Evolutionary conservation across 2,888 invertebrate species (phyloP).

Genomic region (Myopa tessellatipennis): DNA sequence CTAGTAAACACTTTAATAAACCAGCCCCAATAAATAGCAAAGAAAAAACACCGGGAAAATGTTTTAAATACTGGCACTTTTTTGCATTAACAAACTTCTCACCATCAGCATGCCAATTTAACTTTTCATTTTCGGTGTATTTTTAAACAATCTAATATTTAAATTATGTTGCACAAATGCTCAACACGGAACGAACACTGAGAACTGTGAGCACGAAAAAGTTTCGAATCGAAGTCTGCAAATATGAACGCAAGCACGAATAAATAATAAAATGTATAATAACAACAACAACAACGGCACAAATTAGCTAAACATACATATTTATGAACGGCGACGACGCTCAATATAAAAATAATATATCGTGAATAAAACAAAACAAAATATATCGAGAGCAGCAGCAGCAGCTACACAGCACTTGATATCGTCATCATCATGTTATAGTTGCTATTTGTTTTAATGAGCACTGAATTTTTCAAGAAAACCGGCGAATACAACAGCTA

Average conservation of each 20-base stretch:
- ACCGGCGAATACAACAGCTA: neutral
- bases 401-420: constrained; percentile 22
- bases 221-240: constrained; percentile 8
- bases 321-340: neutral
- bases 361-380: constrained; percentile 12
- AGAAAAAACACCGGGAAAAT: too few relatives aligned
- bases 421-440: constrained; percentile 29
- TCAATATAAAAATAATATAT: constrained; percentile 14
- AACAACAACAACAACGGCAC: constrained; percentile 18
- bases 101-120: constrained; percentile 14
- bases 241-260: constrained; percentile 19
- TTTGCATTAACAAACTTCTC: constrained; percentile 3
- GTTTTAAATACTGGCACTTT: too few relatives aligned
- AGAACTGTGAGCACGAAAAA: constrained; percentile 8
- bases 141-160: neutral
- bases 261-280: constrained; percentile 1
- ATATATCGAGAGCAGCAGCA: neutral
- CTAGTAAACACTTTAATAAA: too few relatives aligned
- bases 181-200: neutral
- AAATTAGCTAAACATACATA: neutral
- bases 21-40: too few relatives aligned
- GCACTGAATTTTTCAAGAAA: constrained; percentile 9
- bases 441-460: neutral
- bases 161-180: too few relatives aligned
- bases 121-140: neutral